Conservation (phyloP, 2,888 invertebrate species). For the Apotomis capreana region DNA sequence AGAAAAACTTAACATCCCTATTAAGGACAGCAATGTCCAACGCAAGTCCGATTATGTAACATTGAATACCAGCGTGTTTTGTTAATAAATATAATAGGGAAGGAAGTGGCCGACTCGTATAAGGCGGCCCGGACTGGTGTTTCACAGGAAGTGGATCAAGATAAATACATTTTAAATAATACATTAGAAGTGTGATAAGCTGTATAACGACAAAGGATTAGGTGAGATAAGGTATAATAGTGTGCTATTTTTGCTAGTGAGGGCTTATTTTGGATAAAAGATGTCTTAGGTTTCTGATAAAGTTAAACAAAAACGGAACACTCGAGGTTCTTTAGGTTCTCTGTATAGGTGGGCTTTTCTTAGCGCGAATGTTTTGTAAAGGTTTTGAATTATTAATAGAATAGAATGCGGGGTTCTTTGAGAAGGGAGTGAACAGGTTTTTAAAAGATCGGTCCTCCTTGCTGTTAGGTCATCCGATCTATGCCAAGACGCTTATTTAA, state of each 20-base stretch:
- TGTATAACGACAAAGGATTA: constrained; percentile 22
- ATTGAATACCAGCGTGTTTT: background rate
- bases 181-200: constrained; percentile 16
- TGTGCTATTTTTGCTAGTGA: constrained; percentile 1
- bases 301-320: background rate
- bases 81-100: background rate
- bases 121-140: background rate
- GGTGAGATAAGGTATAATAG: constrained; percentile 12
- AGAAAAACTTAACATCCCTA: background rate
- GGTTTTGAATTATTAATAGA: too few relatives aligned
- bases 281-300: background rate
- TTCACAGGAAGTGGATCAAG: constrained; percentile 31
- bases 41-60: background rate
- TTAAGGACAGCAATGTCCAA: background rate
- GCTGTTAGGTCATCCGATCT: too few relatives aligned
- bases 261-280: background rate
- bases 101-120: background rate
- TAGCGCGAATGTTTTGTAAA: too few relatives aligned
- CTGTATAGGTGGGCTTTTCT: too few relatives aligned
- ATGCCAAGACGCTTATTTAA: too few relatives aligned
- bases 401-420: too few relatives aligned
- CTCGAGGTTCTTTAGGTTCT: too few relatives aligned
- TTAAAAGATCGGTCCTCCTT: too few relatives aligned
- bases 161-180: constrained; percentile 31
- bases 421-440: too few relatives aligned